Conservation (phyloP, 1,140 invertebrate genomes). For the Riptortus pedestris region DNA sequence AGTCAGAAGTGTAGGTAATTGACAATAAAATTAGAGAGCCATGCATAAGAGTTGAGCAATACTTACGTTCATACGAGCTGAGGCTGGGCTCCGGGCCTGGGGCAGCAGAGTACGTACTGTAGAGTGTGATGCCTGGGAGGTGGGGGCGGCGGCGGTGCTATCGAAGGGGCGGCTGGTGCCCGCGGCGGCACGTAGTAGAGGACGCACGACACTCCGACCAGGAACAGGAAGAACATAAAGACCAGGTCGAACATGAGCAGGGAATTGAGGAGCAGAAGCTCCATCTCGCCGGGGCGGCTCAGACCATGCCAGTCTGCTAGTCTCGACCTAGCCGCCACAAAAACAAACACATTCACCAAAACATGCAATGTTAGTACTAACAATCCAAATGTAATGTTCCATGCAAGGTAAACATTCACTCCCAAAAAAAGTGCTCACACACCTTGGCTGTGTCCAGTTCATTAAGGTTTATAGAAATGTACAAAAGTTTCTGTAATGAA, state of each 20-base stretch:
- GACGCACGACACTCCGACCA: constrained; percentile 65
- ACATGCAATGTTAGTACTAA: no score
- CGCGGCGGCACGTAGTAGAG: constrained; percentile 59
- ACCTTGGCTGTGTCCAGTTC: no score
- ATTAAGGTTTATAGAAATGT: no score
- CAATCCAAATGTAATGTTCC: no score
- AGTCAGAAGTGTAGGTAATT: no score
- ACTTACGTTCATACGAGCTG: constrained; percentile 25
- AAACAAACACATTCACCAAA: no score
- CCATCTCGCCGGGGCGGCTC: constrained; percentile 43
- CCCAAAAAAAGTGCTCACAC: no score
- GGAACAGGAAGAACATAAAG: constrained; percentile 72
- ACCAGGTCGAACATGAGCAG: constrained; percentile 76
- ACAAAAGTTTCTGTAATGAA: no score
- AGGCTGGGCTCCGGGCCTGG: constrained; percentile 17
- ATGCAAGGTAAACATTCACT: no score
- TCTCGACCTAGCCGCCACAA: not conserved
- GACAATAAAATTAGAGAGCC: no score
- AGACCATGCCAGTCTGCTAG: not conserved
- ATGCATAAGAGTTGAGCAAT: no score
- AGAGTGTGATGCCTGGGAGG: constrained; percentile 32
- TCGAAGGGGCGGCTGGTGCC: constrained; percentile 33
- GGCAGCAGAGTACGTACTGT: constrained; percentile 25
- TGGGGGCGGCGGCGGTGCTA: constrained; percentile 37
- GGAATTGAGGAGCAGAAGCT: constrained; percentile 69